A percentile compares a stretch with the other conserved stretches of the same genome.
Evolutionary conservation across 2,888 invertebrate genomes (phyloP).

Genomic region (Pristionchus arcanus): DNA sequence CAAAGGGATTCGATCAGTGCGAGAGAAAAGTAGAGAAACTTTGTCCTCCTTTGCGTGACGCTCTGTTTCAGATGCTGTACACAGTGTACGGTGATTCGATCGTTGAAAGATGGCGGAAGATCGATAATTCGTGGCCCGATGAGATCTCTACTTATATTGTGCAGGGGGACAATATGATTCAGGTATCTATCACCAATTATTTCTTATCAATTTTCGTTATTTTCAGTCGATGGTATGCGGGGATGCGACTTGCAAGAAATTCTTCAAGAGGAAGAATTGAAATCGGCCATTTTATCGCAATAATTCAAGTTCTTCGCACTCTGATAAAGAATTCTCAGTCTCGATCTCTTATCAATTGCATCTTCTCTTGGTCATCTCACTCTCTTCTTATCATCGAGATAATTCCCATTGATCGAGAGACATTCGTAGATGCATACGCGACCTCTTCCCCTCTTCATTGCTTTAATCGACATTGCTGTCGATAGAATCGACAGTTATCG

Average conservation of each 20-base stretch:
- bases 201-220: background rate
- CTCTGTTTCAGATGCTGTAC: background rate
- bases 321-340: background rate
- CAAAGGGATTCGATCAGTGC: background rate
- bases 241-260: background rate
- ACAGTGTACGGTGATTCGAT: background rate
- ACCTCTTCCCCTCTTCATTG: background rate
- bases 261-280: background rate
- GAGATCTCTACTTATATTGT: background rate
- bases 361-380: conserved; percentile 30
- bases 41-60: background rate
- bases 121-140: background rate
- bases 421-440: background rate
- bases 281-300: background rate
- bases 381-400: conserved; percentile 22
- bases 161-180: background rate
- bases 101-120: background rate
- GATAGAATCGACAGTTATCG: background rate
- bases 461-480: background rate
- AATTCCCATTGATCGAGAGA: conserved; percentile 8
- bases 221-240: background rate
- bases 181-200: background rate
- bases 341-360: conserved; percentile 46
- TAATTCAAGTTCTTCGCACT: background rate
- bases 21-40: background rate